phyloP scores from a whole-genome alignment of 2,113 vertebrate species.

The Macheiramphus alcinus region DNA sequence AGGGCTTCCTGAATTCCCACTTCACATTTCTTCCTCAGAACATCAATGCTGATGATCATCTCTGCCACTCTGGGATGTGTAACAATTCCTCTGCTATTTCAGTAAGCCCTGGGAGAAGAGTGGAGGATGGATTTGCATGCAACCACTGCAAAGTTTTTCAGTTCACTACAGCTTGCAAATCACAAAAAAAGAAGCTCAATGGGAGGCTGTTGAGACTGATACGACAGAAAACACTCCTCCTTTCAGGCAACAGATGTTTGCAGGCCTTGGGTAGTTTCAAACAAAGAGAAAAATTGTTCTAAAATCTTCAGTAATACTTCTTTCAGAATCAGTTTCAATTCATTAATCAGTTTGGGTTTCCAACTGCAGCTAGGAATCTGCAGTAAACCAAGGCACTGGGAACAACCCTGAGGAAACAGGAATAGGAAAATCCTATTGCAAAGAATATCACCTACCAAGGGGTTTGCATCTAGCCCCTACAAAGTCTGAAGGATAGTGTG shows the following conservation, averaged over 20 bases:
- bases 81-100: conserved; percentile 7
- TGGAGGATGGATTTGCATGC: neutral
- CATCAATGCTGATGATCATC: neutral
- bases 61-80: neutral
- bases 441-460: neutral
- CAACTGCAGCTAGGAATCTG: neutral
- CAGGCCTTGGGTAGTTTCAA: neutral
- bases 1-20: neutral
- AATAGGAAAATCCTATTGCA: neutral
- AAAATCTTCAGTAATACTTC: neutral
- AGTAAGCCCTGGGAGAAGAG: neutral
- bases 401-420: neutral
- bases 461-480: neutral
- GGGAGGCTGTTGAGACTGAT: neutral
- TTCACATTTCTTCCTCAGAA: neutral
- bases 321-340: neutral
- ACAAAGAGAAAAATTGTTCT: neutral
- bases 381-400: neutral
- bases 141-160: neutral
- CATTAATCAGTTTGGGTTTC: neutral
- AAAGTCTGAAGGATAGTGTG: neutral
- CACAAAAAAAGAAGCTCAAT: neutral
- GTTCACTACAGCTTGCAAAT: neutral
- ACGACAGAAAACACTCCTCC: neutral
- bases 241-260: neutral